A percentile compares a stretch with the other conserved stretches of the same genome.
Conservation (phyloP, 2,888 invertebrate genomes). For the Cheilosia grossa region DNA sequence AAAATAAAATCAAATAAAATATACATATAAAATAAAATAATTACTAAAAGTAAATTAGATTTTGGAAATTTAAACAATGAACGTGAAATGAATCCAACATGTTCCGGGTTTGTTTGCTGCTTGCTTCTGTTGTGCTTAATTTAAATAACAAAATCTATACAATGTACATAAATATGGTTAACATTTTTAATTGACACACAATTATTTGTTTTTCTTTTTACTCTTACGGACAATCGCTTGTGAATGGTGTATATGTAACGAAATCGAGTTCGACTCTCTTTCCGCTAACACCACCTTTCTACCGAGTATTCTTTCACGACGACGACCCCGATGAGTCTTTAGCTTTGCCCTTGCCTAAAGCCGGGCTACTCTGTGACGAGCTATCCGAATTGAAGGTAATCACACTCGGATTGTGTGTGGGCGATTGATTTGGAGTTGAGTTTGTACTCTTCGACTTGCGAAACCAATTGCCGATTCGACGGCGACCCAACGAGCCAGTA, state of each 20-base stretch:
- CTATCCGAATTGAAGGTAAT: constrained; percentile 76
- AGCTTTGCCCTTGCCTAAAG: constrained; percentile 67
- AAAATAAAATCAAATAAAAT: constrained; percentile 26
- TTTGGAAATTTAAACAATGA: constrained; percentile 5
- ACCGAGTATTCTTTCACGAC: constrained; percentile 50
- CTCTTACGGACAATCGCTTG: constrained; percentile 5
- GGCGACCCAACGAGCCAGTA: constrained; percentile 82
- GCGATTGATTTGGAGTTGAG: constrained; percentile 83
- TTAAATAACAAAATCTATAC: constrained; percentile 55
- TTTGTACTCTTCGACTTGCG: constrained; percentile 83
- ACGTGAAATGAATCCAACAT: constrained; percentile 8
- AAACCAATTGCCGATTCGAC: constrained; percentile 83
- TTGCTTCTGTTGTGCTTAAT: constrained; percentile 57
- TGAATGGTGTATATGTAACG: constrained; percentile 23
- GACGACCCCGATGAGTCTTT: constrained; percentile 73
- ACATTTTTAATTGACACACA: constrained; percentile 62
- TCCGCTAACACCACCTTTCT: neutral
- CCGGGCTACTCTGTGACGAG: constrained; percentile 76
- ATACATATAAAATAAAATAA: constrained; percentile 49
- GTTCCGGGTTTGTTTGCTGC: constrained; percentile 55
- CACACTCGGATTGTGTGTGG: constrained; percentile 81
- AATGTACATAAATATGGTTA: constrained; percentile 37
- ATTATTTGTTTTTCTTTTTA: constrained; percentile 31
- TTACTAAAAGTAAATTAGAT: constrained; percentile 24
- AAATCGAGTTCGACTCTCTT: constrained; percentile 58